Evolutionary conservation across 1,140 invertebrate species (phyloP), one percentile per base, ranked within the genome.

Genomic region (Neodiprion virginianus): DNA sequence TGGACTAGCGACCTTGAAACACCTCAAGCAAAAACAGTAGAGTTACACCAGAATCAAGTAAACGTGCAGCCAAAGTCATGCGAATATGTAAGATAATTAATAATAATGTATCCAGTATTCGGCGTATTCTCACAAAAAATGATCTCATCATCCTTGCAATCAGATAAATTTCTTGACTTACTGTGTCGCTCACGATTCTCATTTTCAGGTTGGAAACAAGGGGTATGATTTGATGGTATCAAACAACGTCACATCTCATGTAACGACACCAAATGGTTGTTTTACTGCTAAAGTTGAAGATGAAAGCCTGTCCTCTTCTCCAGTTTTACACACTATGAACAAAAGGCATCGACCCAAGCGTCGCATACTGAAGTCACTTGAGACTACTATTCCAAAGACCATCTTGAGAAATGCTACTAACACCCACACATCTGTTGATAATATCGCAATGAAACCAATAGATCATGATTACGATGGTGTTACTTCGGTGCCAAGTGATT

Each of bases 1-100:
- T 87, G 86, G 86, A 84, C 76, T 53, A 84, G 83, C 75, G 84
- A 85, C 47, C 80, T 87, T 77, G 85, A 86, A 72, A 87, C 86
- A 49, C 85, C 85, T 23, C 73, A 79, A 17, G 74, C 65, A 2
- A 49, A 80, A 67, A 72, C 7, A 67, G 17, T 7, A 53, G 75
- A 79, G 75, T 7, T 75, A 49, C 17, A 21, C 17, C 17, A 21
- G 17, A 21, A 21, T 21, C 0, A 21, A 21, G 17, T 21, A 21
- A 21, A 21, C 17, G 17, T 21, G 17, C 17, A 21, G 17, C 17
- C 17, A 21, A 21, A 21, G 17, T 21, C 17, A 21, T 21, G 17
- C 17, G 17, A 21, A 21, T 21, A 21, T 21, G 17, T 21, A 21
- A 21, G 17, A 21, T 21, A 21, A 21, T 21, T 21, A 21, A 21